Conservation (phyloP, 1,140 invertebrate species). For the Drosophila sproati region DNA sequence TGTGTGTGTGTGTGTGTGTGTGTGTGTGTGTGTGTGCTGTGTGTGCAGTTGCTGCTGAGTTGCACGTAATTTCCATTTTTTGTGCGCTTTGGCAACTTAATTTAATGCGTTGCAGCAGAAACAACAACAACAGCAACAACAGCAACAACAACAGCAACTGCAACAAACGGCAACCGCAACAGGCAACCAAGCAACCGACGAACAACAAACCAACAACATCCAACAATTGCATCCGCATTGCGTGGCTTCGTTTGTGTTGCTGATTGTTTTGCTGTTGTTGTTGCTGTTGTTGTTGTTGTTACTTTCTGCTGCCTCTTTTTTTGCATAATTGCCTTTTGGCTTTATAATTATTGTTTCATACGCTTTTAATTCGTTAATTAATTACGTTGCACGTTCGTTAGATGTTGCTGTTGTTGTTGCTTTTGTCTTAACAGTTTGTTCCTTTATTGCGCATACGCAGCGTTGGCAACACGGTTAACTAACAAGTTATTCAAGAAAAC, state of each 20-base stretch:
- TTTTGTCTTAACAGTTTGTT: slow-evolving; percentile 20
- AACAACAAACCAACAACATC: slow-evolving; percentile 13
- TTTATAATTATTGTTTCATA: slow-evolving; percentile 81
- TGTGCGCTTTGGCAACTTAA: slow-evolving; percentile 82
- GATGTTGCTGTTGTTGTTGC: slow-evolving; percentile 7
- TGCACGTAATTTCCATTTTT: slow-evolving; percentile 82
- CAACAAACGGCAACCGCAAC: slow-evolving; percentile 25
- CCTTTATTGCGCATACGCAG: slow-evolving; percentile 63
- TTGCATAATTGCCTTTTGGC: slow-evolving; percentile 79
- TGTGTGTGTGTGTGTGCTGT: slow-evolving; percentile 43
- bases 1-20: slow-evolving; percentile 34
- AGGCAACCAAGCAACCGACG: too few species aligned
- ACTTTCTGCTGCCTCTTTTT: slow-evolving; percentile 40
- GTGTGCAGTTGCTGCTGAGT: slow-evolving; percentile 26
- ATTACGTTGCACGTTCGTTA: slow-evolving; percentile 52
- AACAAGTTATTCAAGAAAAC: slow-evolving; percentile 7
- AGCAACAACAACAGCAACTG: slow-evolving; percentile 26
- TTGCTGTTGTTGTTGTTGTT: slow-evolving; percentile 26
- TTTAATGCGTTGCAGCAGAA: slow-evolving; percentile 81
- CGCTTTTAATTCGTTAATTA: slow-evolving; percentile 80
- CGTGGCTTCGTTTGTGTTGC: slow-evolving; percentile 60
- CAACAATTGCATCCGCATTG: slow-evolving; percentile 79
- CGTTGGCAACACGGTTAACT: slow-evolving; percentile 12
- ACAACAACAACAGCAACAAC: slow-evolving; percentile 40
- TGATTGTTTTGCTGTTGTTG: slow-evolving; percentile 8